Conservation (phyloP, 2,113 vertebrate genomes). For the Neodon shergylaensis region DNA sequence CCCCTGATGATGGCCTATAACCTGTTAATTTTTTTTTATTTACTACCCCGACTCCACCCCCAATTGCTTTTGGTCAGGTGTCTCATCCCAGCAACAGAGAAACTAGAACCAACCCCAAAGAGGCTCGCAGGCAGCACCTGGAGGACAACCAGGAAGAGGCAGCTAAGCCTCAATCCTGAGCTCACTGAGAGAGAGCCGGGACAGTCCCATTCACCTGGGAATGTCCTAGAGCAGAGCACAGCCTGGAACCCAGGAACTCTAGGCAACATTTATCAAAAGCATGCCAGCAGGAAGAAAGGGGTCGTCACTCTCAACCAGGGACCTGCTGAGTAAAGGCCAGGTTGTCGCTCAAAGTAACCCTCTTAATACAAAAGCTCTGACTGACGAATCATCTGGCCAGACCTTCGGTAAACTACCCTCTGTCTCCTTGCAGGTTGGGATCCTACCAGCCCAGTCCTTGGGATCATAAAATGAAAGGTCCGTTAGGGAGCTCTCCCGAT, state of each 20-base stretch:
- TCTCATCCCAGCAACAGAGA: background rate
- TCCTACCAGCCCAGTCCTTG: background rate
- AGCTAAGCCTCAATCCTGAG: background rate
- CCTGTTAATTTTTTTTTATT: too few relatives aligned
- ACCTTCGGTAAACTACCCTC: background rate
- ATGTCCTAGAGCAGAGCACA: background rate
- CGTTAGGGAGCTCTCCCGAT: background rate
- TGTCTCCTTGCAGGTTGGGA: fast-evolving
- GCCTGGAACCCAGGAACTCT: background rate
- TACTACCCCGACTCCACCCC: background rate
- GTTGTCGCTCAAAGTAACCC: background rate
- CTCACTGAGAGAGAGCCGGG: background rate
- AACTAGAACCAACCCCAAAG: background rate
- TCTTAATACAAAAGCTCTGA: background rate
- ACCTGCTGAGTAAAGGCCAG: background rate
- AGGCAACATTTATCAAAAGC: background rate
- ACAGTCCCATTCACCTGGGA: background rate
- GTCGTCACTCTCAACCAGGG: background rate
- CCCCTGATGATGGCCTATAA: background rate
- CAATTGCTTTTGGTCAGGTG: background rate
- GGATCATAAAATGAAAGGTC: background rate
- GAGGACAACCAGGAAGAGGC: background rate
- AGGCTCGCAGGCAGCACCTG: background rate
- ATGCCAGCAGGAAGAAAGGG: background rate
- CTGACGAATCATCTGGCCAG: background rate